Conservation (phyloP, 2,888 invertebrate genomes). For the Nebria brevicollis region DNA sequence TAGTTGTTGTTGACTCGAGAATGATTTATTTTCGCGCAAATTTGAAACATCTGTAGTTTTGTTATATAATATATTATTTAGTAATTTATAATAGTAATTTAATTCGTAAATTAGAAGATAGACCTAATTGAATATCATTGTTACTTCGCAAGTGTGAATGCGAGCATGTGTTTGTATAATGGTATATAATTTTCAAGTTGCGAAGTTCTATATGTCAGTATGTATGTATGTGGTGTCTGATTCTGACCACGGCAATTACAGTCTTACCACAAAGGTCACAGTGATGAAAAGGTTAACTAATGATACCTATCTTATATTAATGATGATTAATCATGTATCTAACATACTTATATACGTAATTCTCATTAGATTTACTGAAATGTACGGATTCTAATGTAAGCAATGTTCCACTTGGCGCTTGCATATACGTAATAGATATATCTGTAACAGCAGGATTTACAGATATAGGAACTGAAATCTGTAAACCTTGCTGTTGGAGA, state of each 20-base stretch:
- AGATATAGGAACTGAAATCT: no score
- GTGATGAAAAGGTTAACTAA: constrained; percentile 22
- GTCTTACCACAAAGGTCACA: constrained; percentile 3
- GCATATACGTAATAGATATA: no score
- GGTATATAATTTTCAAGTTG: neutral
- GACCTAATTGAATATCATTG: neutral
- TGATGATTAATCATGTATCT: neutral
- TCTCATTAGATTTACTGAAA: neutral
- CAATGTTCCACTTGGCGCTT: neutral
- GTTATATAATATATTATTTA: no score
- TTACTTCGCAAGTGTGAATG: neutral
- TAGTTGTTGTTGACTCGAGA: no score
- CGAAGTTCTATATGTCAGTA: neutral
- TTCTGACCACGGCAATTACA: constrained; percentile 6
- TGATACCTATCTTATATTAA: constrained; percentile 16
- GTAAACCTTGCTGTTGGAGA: no score
- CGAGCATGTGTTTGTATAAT: neutral
- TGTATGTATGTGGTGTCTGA: neutral
- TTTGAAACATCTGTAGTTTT: no score
- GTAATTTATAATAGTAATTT: no score
- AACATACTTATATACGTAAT: neutral
- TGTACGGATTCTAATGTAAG: neutral
- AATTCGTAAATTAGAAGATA: no score
- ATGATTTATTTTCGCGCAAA: no score
- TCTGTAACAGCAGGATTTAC: no score